A percentile compares a stretch with the other conserved stretches of the same genome.
phyloP scores from a whole-genome alignment of 2,797 vertebrate genomes.

The Tolypeutes matacus region DNA sequence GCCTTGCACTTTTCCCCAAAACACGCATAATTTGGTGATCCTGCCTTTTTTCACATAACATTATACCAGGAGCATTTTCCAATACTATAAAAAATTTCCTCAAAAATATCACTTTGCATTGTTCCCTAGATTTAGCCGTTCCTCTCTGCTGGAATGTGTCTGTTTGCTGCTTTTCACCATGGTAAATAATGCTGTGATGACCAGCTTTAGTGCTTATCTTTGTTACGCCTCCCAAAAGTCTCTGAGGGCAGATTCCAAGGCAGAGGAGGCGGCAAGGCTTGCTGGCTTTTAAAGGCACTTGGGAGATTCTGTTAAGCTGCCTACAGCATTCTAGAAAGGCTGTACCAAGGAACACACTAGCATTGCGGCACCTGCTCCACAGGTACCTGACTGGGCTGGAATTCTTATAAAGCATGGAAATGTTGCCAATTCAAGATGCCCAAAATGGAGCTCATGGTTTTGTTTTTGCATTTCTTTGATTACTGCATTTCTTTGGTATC shows the following conservation, averaged over 20 bases:
- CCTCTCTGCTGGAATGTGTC: background rate
- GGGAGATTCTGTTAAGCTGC: background rate
- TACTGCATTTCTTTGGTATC: too few relatives aligned
- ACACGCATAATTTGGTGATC: background rate
- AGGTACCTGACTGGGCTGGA: background rate
- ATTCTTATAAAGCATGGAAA: background rate
- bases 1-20: background rate
- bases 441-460: background rate
- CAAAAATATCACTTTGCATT: background rate
- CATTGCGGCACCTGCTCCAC: accelerated
- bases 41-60: background rate
- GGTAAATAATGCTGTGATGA: too few relatives aligned
- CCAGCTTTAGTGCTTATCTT: background rate
- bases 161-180: background rate
- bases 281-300: background rate
- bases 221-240: background rate
- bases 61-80: background rate
- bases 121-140: background rate
- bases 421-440: background rate
- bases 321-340: background rate
- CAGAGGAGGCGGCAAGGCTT: background rate
- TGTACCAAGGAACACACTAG: accelerated
- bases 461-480: background rate
- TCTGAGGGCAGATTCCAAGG: background rate
- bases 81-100: background rate